Evolutionary conservation across 2,113 vertebrate genomes (phyloP).

Genomic region (Epinephelus moara): DNA sequence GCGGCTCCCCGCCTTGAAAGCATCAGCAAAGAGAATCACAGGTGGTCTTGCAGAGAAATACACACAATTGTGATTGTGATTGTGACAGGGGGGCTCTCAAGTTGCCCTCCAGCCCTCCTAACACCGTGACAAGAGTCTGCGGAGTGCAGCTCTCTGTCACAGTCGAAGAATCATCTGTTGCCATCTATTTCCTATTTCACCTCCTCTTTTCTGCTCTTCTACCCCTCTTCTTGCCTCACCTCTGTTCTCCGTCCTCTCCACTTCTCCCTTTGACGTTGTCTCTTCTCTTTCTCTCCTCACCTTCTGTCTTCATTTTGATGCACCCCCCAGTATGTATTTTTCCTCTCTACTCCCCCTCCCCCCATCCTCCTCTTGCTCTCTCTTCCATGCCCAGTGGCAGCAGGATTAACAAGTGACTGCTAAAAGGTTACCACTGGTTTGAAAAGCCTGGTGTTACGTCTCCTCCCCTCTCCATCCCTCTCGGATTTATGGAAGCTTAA

Average conservation of each 20-base stretch:
- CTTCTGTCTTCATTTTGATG: background rate
- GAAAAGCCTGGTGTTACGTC: conserved; percentile 20
- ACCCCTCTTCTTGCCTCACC: background rate
- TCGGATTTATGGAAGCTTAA: conserved; percentile 28
- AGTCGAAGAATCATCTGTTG: conserved; percentile 28
- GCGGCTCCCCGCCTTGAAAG: conserved; percentile 8
- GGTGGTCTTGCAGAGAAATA: conserved; percentile 37
- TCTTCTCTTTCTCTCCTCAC: background rate
- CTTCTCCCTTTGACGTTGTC: background rate
- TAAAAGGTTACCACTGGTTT: conserved; percentile 55
- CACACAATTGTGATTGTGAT: conserved; percentile 12
- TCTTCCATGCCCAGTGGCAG: conserved; percentile 27
- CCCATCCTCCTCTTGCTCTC: background rate
- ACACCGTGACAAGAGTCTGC: conserved; percentile 40
- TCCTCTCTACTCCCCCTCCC: background rate
- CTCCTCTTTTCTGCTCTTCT: background rate
- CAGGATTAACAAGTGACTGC: conserved; percentile 53
- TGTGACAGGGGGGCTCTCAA: conserved; percentile 7
- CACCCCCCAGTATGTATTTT: background rate
- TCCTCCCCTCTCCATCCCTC: conserved; percentile 10
- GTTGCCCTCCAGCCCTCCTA: conserved; percentile 40
- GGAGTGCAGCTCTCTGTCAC: conserved; percentile 16
- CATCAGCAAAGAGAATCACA: conserved; percentile 40
- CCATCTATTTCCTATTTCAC: conserved; percentile 2
- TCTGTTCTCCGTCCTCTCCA: background rate